Base-by-base conservation (phyloP, 2,888 invertebrate genomes). In the Lasius platythorax region DNA sequence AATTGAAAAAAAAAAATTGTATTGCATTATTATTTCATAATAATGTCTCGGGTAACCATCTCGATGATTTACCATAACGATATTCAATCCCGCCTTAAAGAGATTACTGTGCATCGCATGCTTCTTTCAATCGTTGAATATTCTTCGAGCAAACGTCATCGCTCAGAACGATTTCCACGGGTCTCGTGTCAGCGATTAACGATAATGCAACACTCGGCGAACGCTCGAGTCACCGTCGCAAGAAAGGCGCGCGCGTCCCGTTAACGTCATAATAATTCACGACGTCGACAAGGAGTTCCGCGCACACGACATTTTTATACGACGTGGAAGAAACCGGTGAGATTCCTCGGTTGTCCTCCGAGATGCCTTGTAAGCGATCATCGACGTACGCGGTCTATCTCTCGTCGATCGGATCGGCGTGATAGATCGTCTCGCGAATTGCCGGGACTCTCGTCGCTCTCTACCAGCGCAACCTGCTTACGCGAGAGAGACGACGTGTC, bases 201-300 rank as follows among this genome's bases (percentile, higher is more conserved):
- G 82, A 84, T 61, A 81, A 73, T 56, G 82, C 67, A 82, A 87
- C 83, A 76, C 37, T 37, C 50, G 86, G 78, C 82, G 85, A 88
- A 75, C 67, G 83, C 66, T 50, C 74, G 61, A 72, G 70, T 82
- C 78, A 86, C 72, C 72, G 70, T 28, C 58, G 18, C 63, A 88
- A 85, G 85, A 87, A 86, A 40, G 40, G 43, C 78, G 66, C 75
- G 40, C 58, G 85, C 83, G 87, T 88, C 87, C 89, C 87, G 86
- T 87, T 90, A 92, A 92, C 88, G 91, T 92, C 90, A 92, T 90
- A 91, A 93, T 93, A 92, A 92, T 92, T 93, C 91, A 92, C 86
- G 84, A 78, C 81, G 64, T 67, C 81, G 78, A 85, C 82, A 82
- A 87, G 87, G 86, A 89, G 85, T 81, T 72, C 79, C 37, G 12